Conservation (phyloP, 2,888 invertebrate species). For the Aproaerema taeniolella region DNA sequence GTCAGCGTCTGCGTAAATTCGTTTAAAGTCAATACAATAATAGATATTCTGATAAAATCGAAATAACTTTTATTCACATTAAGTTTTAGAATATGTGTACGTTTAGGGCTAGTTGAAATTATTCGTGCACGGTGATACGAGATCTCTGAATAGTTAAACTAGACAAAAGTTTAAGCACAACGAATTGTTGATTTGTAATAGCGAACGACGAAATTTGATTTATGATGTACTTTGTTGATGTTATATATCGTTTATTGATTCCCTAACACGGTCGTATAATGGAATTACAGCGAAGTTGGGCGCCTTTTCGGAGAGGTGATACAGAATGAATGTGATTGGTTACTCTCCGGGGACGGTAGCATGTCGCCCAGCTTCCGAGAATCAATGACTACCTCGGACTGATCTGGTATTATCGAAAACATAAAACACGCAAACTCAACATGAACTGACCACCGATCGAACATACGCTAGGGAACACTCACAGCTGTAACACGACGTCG, state of each 20-base stretch:
- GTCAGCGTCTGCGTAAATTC: slow-evolving; percentile 61
- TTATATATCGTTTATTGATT: slow-evolving; percentile 18
- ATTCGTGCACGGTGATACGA: slow-evolving; percentile 65
- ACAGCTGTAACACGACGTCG: slow-evolving; percentile 41
- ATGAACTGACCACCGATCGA: slow-evolving; percentile 20
- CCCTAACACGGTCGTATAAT: slow-evolving; percentile 19
- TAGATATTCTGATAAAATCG: slow-evolving; percentile 71
- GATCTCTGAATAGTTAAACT: slow-evolving; percentile 37
- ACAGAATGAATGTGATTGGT: slow-evolving; percentile 45
- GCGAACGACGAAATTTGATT: slow-evolving; percentile 3
- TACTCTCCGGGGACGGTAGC: slow-evolving; percentile 67
- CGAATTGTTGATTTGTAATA: slow-evolving; percentile 2
- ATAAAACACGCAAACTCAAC: too few relatives aligned
- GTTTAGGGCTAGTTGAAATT: slow-evolving; percentile 55
- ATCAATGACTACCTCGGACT: neutral
- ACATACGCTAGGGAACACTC: slow-evolving; percentile 23
- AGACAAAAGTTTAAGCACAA: neutral
- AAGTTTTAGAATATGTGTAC: slow-evolving; percentile 73
- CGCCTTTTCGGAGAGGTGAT: slow-evolving; percentile 62
- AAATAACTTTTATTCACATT: slow-evolving; percentile 73
- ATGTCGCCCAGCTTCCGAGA: slow-evolving; percentile 39
- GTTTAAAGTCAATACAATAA: slow-evolving; percentile 64
- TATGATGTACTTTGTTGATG: slow-evolving; percentile 15
- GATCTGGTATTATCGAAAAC: too few relatives aligned
- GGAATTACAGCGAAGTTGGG: slow-evolving; percentile 48